A percentile compares a stretch with the other conserved stretches of the same genome.
Conservation (phyloP, 2,888 invertebrate species). For the Kryphioiulus occultus region DNA sequence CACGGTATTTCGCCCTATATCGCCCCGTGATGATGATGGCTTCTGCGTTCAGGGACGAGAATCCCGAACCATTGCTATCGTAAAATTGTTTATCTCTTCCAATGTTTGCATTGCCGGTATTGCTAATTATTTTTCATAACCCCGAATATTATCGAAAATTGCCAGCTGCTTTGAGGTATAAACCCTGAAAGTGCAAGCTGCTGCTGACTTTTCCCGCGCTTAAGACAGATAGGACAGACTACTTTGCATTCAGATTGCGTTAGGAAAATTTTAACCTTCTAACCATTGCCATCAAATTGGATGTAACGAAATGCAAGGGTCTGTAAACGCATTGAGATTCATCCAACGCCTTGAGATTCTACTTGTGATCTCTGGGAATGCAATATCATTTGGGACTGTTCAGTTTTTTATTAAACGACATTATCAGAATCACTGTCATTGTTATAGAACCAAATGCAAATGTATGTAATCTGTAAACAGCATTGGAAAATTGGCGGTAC, state of each 20-base stretch:
- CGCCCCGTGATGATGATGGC: neutral
- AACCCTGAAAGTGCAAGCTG: slow-evolving; percentile 16
- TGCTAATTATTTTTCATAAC: slow-evolving; percentile 35
- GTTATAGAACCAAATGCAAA: no score
- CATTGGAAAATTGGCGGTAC: no score
- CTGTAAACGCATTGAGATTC: neutral
- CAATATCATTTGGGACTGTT: no score
- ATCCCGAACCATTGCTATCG: neutral
- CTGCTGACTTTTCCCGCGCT: neutral
- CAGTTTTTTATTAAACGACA: no score
- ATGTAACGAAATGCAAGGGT: neutral
- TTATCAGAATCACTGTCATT: no score
- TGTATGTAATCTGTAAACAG: no score
- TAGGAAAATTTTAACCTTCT: neutral
- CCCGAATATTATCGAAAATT: slow-evolving; percentile 19
- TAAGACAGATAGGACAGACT: neutral
- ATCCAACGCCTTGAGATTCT: no score
- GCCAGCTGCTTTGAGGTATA: slow-evolving; percentile 31
- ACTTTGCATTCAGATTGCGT: neutral
- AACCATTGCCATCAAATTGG: neutral
- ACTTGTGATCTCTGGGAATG: no score
- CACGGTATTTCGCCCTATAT: slow-evolving; percentile 8
- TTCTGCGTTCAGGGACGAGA: neutral
- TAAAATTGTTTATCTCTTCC: slow-evolving; percentile 22
- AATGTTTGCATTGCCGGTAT: slow-evolving; percentile 30